Conservation (phyloP, 2,113 vertebrate genomes). For the Chauna torquata region DNA sequence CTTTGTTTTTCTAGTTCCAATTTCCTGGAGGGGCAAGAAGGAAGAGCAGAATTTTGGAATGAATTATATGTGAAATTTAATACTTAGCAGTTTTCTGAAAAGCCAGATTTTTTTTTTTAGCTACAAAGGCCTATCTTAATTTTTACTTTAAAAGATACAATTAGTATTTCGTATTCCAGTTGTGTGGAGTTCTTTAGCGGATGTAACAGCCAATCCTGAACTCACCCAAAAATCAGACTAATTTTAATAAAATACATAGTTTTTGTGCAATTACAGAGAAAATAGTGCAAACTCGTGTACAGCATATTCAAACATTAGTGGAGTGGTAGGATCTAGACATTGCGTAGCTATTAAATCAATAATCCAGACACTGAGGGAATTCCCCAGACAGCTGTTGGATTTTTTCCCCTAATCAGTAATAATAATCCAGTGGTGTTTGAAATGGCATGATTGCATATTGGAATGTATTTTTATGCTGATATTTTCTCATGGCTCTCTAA, state of each 20-base stretch:
- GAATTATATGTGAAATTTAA: background rate
- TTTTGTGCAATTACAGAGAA: background rate
- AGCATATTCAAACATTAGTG: background rate
- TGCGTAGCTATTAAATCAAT: constrained; percentile 51
- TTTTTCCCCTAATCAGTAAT: constrained; percentile 26
- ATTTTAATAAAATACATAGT: background rate
- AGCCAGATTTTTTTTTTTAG: background rate
- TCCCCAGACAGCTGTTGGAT: constrained; percentile 50
- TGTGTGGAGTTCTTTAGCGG: background rate
- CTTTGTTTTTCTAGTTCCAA: background rate
- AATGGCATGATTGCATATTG: background rate
- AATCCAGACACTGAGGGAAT: constrained; percentile 20
- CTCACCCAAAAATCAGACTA: background rate
- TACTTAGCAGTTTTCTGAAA: background rate
- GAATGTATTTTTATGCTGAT: background rate
- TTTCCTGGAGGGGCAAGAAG: background rate
- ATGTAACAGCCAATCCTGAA: background rate
- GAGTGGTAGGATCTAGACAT: background rate
- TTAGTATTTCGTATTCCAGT: background rate
- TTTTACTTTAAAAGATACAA: background rate
- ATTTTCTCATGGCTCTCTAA: background rate
- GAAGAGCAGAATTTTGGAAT: background rate
- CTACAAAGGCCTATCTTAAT: background rate
- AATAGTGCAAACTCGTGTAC: background rate
- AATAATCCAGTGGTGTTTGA: constrained; percentile 40